Base-by-base conservation (phyloP, 2,797 vertebrate genomes). In the Eutrigla gurnardus region DNA sequence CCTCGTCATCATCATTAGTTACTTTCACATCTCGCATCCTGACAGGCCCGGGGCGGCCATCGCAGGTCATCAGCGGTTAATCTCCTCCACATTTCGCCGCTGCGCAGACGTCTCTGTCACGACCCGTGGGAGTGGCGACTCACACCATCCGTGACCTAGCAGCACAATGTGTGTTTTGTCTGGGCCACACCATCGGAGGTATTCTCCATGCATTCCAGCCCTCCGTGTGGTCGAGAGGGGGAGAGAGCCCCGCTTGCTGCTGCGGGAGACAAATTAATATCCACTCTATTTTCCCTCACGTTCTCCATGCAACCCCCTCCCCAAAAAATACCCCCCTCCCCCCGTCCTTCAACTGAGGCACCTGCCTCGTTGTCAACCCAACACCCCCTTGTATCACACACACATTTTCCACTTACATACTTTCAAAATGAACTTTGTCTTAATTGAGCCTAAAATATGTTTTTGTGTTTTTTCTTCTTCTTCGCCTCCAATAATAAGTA, bases 131-230 rank as follows among this genome's bases (percentile, higher is more conserved):
- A 93, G 93, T 88, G 90, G 85, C 86, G 62, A 81, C 88, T 93
- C 91, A 86, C 91, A 90, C 90, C 92, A 90, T 91, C 90, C 90
- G 83, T 92, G 88, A 94, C 92, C 92, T 81, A 70, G 63, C 83
- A 78, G 78, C 91, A 93, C 92, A 94, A 91, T 93, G 88, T 93
- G 90, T 94, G 93, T 95, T 95, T 95, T 93, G 92, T 95, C 93
- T 93, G 83, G 79, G 89, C 90, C 70, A 76, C 89, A 82, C 90
- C 89, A 84, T 90, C 75, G 13, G 84, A 87, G 88, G 84, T 93
- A 90, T 93, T 93, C 90, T 89, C 87, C 90, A 91, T 88, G 93
- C 93, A 91, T 93, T 95, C 93, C 93, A 90, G 70, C 78, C 86
- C 84, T 88, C 90, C 82, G 86, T 93, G 92, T 93, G 92, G 91